phyloP scores from a whole-genome alignment of 1,140 invertebrate genomes.

The Araneus ventricosus region DNA sequence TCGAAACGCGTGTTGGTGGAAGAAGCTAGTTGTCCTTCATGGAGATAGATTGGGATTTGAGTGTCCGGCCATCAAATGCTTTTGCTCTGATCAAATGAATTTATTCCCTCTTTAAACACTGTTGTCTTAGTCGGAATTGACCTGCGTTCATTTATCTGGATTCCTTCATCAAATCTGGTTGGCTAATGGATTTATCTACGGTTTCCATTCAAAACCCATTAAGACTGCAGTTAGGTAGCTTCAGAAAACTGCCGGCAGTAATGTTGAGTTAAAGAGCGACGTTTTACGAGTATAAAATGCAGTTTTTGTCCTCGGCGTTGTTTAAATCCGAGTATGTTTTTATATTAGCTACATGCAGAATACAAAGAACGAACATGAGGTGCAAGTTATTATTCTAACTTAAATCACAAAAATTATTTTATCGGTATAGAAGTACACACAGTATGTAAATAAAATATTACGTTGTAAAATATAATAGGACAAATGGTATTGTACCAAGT shows the following conservation, averaged over 20 bases:
- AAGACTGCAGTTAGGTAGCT: background rate
- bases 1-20: background rate
- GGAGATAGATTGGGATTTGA: background rate
- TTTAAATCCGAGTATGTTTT: too few relatives aligned
- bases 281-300: background rate
- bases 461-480: too few relatives aligned
- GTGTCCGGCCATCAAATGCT: background rate
- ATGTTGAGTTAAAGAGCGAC: too few relatives aligned
- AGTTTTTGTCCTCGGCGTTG: too few relatives aligned
- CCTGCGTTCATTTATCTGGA: background rate
- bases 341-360: too few relatives aligned
- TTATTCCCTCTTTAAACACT: background rate
- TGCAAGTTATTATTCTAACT: too few relatives aligned
- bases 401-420: too few relatives aligned
- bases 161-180: background rate
- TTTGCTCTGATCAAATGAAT: slow-evolving; percentile 7
- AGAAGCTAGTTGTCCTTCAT: background rate
- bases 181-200: background rate
- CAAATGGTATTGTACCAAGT: too few relatives aligned
- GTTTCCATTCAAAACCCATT: slow-evolving; percentile 5
- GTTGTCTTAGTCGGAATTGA: background rate
- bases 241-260: background rate
- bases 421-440: too few relatives aligned
- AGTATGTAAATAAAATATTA: too few relatives aligned
- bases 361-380: too few relatives aligned